Percentiles rank a stretch among this genome's conserved stretches.
These are phyloP conservation scores for Pocillopora verrucosa DNA, from an alignment of 64 coral and sea anemone species.

Conservation along the genomic window DNA sequence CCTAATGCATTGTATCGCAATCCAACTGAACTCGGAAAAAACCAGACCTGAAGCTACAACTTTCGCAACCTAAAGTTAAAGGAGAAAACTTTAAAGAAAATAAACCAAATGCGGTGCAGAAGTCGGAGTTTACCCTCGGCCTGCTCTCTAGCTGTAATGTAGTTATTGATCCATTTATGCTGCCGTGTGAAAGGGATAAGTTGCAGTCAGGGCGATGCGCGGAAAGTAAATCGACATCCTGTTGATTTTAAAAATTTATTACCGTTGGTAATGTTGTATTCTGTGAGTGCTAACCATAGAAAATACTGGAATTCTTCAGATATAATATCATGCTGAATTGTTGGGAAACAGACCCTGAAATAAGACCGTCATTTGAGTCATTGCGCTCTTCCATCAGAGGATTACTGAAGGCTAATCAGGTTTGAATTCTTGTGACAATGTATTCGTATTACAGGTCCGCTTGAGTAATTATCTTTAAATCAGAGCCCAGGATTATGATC, in stretches of 20 bases:
- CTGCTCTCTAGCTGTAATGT: no score
- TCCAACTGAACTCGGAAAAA: no score
- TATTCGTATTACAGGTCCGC: not conserved
- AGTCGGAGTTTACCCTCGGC: no score
- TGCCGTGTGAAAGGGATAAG: no score
- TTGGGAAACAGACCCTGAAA: conserved; percentile 17
- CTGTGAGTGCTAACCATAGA: not conserved
- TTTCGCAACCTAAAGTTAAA: no score
- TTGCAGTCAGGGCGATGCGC: no score
- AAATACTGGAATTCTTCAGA: not conserved
- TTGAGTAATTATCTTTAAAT: not conserved
- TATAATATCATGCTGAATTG: conserved; percentile 19
- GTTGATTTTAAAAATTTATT: not conserved
- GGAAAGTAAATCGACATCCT: no score
- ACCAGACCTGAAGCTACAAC: no score
- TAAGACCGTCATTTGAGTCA: conserved; percentile 18
- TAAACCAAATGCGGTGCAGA: no score
- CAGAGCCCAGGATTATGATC: not conserved
- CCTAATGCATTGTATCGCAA: not conserved
- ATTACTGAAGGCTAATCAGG: conserved; percentile 2
- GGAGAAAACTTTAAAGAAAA: no score
- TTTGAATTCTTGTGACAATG: not conserved
- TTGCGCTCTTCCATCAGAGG: not conserved
- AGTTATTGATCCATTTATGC: no score
- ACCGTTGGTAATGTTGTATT: not conserved